Evolutionary conservation across 2,113 vertebrate genomes (phyloP).

Genomic region (Sitta europaea): DNA sequence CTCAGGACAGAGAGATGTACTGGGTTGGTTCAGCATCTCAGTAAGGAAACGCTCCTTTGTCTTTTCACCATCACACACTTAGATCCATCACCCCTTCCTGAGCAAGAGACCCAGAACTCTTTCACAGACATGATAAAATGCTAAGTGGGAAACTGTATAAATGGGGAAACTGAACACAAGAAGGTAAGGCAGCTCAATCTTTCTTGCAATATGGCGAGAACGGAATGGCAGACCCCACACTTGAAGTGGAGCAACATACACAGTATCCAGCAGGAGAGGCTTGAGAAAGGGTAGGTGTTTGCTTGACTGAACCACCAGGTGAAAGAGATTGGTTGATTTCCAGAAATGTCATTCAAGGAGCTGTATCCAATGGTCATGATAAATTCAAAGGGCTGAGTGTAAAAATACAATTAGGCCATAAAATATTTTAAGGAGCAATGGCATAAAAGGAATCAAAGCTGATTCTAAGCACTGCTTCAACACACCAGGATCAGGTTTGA

Average conservation of each 20-base stretch:
- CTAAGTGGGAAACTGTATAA: background rate
- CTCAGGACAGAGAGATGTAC: background rate
- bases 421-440: background rate
- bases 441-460: background rate
- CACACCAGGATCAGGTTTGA: background rate
- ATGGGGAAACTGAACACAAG: background rate
- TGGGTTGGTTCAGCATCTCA: background rate
- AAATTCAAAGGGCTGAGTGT: background rate
- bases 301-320: background rate
- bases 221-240: background rate
- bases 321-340: background rate
- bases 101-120: background rate
- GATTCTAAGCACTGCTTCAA: background rate
- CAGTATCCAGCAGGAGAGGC: background rate
- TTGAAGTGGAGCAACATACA: background rate
- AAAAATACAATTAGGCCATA: background rate
- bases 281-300: background rate
- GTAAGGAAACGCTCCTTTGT: background rate
- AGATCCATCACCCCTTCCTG: background rate
- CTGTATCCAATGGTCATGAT: background rate
- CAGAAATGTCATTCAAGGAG: background rate
- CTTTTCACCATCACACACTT: background rate
- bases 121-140: background rate
- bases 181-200: background rate
- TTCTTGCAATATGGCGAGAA: accelerated